A percentile compares a stretch with the other conserved stretches of the same genome.
Evolutionary conservation across 2,113 vertebrate genomes (phyloP).

Genomic region (Marmota flaviventris): DNA sequence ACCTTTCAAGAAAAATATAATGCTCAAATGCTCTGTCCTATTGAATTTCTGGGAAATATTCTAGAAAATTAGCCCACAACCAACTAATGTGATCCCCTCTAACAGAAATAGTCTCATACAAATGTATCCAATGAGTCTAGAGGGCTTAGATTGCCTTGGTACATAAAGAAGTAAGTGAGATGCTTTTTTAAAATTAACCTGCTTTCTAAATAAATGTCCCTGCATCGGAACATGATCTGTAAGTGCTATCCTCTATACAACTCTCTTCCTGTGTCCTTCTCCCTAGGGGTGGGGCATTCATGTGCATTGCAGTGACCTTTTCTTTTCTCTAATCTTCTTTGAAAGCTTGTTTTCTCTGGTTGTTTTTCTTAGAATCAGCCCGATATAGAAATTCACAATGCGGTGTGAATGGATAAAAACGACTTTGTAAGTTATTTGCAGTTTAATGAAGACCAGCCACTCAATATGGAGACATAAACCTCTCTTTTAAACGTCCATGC

Average conservation of each 20-base stretch:
- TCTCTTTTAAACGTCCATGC: constrained; percentile 11
- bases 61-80: constrained; percentile 65
- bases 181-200: constrained; percentile 47
- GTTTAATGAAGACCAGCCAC: constrained; percentile 60
- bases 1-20: constrained; percentile 69
- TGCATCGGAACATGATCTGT: constrained; percentile 56
- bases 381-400: constrained; percentile 58
- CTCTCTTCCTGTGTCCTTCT: constrained; percentile 56
- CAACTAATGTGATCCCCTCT: constrained; percentile 47
- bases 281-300: not conserved
- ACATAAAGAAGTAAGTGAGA: constrained; percentile 60
- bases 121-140: constrained; percentile 52
- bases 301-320: constrained; percentile 47
- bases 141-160: constrained; percentile 46
- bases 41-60: constrained; percentile 78
- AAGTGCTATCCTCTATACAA: constrained; percentile 59
- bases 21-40: constrained; percentile 51
- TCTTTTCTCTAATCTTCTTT: constrained; percentile 56
- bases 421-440: constrained; percentile 53
- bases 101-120: constrained; percentile 63
- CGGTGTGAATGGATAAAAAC: constrained; percentile 60
- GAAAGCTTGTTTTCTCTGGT: constrained; percentile 56
- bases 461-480: constrained; percentile 31
- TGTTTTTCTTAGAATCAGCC: constrained; percentile 63
- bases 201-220: constrained; percentile 68